A percentile compares a stretch with the other conserved stretches of the same genome.
Evolutionary conservation across 2,888 invertebrate genomes (phyloP).

Genomic region (Apeira syringaria): DNA sequence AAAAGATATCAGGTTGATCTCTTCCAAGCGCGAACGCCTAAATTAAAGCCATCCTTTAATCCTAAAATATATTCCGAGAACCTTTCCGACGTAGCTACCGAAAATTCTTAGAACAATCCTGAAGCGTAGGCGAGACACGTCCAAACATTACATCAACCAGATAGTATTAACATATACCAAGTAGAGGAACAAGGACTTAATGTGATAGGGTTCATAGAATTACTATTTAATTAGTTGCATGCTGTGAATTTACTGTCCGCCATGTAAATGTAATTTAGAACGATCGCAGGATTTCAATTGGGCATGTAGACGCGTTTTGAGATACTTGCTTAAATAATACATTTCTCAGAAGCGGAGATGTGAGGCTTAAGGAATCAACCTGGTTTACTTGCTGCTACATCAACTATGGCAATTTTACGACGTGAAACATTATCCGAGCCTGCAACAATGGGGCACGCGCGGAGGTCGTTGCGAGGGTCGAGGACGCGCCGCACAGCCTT

Average conservation of each 20-base stretch:
- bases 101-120: constrained; percentile 27
- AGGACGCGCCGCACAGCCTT: constrained; percentile 62
- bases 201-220: too few relatives aligned
- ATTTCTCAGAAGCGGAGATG: not conserved
- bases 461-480: constrained; percentile 66
- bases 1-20: too few relatives aligned
- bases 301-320: too few relatives aligned
- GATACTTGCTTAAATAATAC: too few relatives aligned
- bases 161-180: not conserved
- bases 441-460: constrained; percentile 70
- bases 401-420: constrained; percentile 43
- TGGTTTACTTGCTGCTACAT: constrained; percentile 13
- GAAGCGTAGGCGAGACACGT: constrained; percentile 24
- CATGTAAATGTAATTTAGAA: too few relatives aligned
- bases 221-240: too few relatives aligned
- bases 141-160: constrained; percentile 20
- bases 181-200: not conserved
- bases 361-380: not conserved
- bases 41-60: constrained; percentile 12
- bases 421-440: constrained; percentile 56
- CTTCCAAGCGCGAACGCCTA: not conserved
- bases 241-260: too few relatives aligned
- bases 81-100: constrained; percentile 13
- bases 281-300: too few relatives aligned
- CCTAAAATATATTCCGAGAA: constrained; percentile 18